These are phyloP conservation scores for Tympanoctomys barrerae DNA, from an alignment of 2,797 vertebrate species.

Conservation along the genomic window DNA sequence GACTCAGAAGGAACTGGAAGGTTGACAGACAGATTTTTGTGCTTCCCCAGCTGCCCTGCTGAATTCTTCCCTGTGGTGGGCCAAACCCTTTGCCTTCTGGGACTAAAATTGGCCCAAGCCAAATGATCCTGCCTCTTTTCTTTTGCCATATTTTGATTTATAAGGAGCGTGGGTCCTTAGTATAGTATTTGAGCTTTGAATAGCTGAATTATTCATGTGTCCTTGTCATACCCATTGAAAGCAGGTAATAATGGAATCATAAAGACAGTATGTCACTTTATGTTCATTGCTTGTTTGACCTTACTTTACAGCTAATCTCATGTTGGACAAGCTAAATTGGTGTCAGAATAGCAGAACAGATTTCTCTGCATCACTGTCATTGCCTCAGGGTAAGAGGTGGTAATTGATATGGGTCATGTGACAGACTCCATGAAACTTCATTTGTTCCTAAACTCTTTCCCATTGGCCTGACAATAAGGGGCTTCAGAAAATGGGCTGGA, in stretches of 20 bases:
- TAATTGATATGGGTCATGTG: not conserved
- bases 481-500: not conserved
- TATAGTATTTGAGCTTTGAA: not conserved
- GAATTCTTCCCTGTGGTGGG: not conserved
- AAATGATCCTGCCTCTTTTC: not conserved
- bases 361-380: not conserved
- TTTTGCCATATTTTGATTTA: not conserved
- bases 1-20: slow-evolving; percentile 60
- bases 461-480: not conserved
- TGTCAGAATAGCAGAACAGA: not conserved
- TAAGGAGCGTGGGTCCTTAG: not conserved
- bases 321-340: not conserved
- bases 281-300: slow-evolving; percentile 1
- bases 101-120: not conserved
- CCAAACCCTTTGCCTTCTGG: not conserved
- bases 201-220: slow-evolving; percentile 37
- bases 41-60: slow-evolving; percentile 6
- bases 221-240: not conserved
- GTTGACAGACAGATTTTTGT: slow-evolving; percentile 25
- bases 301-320: not conserved
- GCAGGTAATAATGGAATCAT: not conserved
- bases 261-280: not conserved
- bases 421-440: not conserved
- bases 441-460: not conserved
- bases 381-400: not conserved